Evolutionary conservation across 30 jellyfish, hydroid and myxozoan genomes (phyloP), one percentile per base, ranked within the genome.

Genomic region (Sanderia malayensis): DNA sequence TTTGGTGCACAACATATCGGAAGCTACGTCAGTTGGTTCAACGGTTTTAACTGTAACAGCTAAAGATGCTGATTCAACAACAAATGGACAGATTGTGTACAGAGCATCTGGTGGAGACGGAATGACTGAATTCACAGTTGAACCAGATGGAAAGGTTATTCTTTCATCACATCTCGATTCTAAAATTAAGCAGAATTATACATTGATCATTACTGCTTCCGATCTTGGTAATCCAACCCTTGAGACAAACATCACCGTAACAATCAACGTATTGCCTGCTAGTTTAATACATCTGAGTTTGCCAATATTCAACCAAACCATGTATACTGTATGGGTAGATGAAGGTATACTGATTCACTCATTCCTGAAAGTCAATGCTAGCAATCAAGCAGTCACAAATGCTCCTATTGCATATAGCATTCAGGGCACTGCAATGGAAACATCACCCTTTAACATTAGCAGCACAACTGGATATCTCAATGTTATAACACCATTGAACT

Each of bases 11-110:
- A 73, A 82, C 63, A 67, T 84, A 19, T 74, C 94, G 8, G 94
- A 75, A 2, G 93, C 68, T 1, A 64, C 94, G 7, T 62, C 66
- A 21, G 85, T 76, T 8, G 95, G 95, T 44, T 10, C 86, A 20
- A 21, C 44, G 15, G 72, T 84, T 7, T 79, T 58, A 0, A 31
- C 26, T 13, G 66, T 74, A 4, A 24, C 24, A 18, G 93, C 81
- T 2, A 44, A 77, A 23, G 95, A 84, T 67, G 31, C 21, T 3
- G 95, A 84, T 31, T 65, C 94, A n/a, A 87, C 70, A 2, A 34
- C 52, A 22, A 84, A 84, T 59, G 94, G 81, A 2, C 23, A 44
- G 7, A 46, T 67, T 19, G 26, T 49, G 25, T 78, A 49, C 73
- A 46, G 57, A 17, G 64, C 31, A 22, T 67, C 59, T 6, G 70